Base-by-base conservation (phyloP, 37 sponge, comb jelly and placozoan genomes). In the Cladorhizidae sp. region DNA sequence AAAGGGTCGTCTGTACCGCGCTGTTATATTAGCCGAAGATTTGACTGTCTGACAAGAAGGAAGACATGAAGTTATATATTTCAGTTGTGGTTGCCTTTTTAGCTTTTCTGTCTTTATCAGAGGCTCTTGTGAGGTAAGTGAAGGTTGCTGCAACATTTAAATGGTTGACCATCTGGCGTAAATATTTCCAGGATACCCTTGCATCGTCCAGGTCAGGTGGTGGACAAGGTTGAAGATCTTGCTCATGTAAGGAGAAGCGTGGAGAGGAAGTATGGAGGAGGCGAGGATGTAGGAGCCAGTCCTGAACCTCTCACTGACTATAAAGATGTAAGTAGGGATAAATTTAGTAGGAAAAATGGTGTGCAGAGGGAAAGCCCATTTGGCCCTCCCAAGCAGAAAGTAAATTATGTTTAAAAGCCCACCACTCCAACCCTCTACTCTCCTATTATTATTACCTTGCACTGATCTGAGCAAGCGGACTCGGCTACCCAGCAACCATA, bases 251-350 rank as follows among this genome's bases (percentile, higher is more conserved):
- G 35, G 35, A 2, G 32, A 17, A 5, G 3, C 33, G 35, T 65
- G 32, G 35, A 65, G 35, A 35, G 2, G 67, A 65, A 65, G 36
- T 65, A 32, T 65, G 36, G 36, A 65, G 67, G 67, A 31, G 67
- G 67, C 17, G 7, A 64, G 45, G 31, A 61, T 29, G 39, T 55
- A 45, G 83, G 81, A 45, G 86, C 78, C 57, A 54, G 41, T n/a
- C 87, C 92, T 0, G 87, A 86, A 52, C 92, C 92, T 11, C 84
- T 91, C 43, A 83, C 83, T 0, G 68, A 91, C 78, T 91, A 86
- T 67, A 39, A 75, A 15, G 92, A 91, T 73, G 92, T 91, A 35
- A 81, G 91, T 74, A n/a, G n/a, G n/a, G n/a, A n/a, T n/a, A n/a
- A n/a, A n/a, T n/a, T n/a, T n/a, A n/a, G n/a, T n/a, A n/a, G n/a